Evolutionary conservation across 2,888 invertebrate species (phyloP), one percentile per base, ranked within the genome.

Genomic region (Tanypteryx hageni): DNA sequence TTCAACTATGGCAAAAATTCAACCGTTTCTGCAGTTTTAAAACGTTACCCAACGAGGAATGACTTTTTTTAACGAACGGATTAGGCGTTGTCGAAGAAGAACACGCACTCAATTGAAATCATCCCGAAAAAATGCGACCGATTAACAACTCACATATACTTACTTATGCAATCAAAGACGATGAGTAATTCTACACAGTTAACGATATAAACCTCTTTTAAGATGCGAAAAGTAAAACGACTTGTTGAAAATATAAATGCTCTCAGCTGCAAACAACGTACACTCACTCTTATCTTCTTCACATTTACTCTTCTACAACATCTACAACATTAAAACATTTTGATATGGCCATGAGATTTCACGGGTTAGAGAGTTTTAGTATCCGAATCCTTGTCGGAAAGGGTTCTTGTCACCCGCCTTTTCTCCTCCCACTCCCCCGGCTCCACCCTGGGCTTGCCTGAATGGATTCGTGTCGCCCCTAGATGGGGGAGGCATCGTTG

Each of bases 311-410:
- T 22, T 76, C 27, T 76, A 76, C 18, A 22, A 68, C n/a, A n/a
- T 13, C 27, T 76, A 76, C 18, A 22, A 68, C n/a, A n/a, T 13
- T 5, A 76, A 76, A 76, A 27, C 76, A 76, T 27, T 44, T 27
- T 76, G 76, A 76, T 76, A 13, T 27, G 27, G 76, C 27, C 8
- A 10, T 76, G 22, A 14, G 7, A 76, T 27, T 76, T 76, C 3
- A 11, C 22, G 22, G 16, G 3, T 3, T 76, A 10, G 76, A 76
- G 10, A 76, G 31, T 76, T 84, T 92, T 93, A 93, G 18, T 93
- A 93, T 8, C 93, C 93, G 16, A 93, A 97, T 95, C 97, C 97
- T 96, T 97, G 97, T 95, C 98, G 97, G 96, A 98, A 98, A 93
- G 98, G 98, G 95, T 98, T 98, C 94, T 97, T 96, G 94, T 96